These are phyloP conservation scores for Lemur catta DNA, from an alignment of 2,797 vertebrate genomes.

Conservation along the genomic window DNA sequence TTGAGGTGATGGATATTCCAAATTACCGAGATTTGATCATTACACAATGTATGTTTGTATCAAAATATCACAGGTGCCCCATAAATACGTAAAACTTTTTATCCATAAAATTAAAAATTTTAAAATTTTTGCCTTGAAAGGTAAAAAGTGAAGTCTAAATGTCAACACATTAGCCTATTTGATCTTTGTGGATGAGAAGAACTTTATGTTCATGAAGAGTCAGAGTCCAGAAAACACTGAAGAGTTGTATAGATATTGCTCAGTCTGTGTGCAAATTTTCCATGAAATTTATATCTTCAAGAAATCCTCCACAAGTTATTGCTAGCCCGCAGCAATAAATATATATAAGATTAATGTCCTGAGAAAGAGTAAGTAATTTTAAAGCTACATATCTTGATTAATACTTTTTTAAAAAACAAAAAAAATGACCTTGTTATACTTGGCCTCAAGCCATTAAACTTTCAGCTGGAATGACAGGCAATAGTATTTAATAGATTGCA, in stretches of 20 bases:
- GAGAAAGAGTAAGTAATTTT: conserved; percentile 48
- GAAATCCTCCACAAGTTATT: conserved; percentile 1
- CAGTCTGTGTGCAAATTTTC: conserved; percentile 2
- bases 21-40: not conserved
- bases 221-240: not conserved
- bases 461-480: not conserved
- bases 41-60: not conserved
- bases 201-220: conserved; percentile 3
- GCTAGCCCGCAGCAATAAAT: conserved; percentile 32
- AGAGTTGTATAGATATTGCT: not conserved
- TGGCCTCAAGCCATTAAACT: conserved; percentile 28
- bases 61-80: not conserved
- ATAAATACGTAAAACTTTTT: not conserved
- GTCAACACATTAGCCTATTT: not conserved
- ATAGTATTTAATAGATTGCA: conserved; percentile 43
- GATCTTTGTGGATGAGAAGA: not conserved
- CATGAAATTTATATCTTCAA: not conserved
- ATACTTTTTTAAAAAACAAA: conserved; percentile 27
- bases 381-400: conserved; percentile 48
- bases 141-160: not conserved
- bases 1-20: not conserved
- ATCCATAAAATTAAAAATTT: not conserved
- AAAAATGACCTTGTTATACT: conserved; percentile 51
- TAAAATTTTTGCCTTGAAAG: not conserved
- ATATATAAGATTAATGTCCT: conserved; percentile 47